These are phyloP conservation scores for Sphaeramia orbicularis DNA, from an alignment of 2,797 vertebrate genomes.

Conservation along the genomic window DNA sequence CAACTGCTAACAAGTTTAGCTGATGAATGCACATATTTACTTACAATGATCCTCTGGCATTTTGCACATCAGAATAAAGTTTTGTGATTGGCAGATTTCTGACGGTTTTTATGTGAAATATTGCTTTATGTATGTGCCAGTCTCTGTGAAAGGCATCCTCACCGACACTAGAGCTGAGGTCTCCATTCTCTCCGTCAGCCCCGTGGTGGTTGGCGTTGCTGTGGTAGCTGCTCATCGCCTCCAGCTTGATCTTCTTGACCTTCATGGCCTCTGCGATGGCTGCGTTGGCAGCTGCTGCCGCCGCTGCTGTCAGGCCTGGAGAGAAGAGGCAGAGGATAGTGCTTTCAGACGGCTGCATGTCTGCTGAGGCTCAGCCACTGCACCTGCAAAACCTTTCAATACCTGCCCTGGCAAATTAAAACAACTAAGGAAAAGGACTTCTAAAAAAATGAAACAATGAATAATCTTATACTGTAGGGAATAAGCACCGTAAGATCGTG, in stretches of 20 bases:
- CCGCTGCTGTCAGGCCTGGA: conserved; percentile 96
- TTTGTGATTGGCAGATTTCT: not conserved
- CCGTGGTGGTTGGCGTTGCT: conserved; percentile 95
- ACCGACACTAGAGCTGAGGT: conserved; percentile 97
- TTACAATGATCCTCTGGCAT: not conserved
- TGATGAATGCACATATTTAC: not conserved
- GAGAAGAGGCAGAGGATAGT: conserved; percentile 68
- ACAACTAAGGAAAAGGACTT: conserved; percentile 51
- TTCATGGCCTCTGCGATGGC: conserved; percentile 99
- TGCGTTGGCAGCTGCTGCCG: conserved; percentile 96
- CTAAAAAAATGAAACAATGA: conserved; percentile 76
- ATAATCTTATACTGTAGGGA: conserved; percentile 72
- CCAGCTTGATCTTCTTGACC: conserved; percentile 99
- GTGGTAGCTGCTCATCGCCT: conserved; percentile 99
- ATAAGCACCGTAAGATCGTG: conserved; percentile 66
- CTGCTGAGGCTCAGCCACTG: conserved; percentile 68
- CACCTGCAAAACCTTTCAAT: conserved; percentile 70
- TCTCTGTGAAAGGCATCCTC: conserved; percentile 79
- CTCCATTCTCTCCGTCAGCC: conserved; percentile 95
- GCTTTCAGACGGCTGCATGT: conserved; percentile 68
- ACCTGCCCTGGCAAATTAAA: conserved; percentile 45
- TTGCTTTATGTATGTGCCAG: conserved; percentile 16
- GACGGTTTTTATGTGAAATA: not conserved
- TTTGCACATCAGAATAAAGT: not conserved
- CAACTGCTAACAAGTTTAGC: not conserved